These are phyloP conservation scores for Eleutherodactylus coqui DNA, from an alignment of 2,797 vertebrate genomes.

Conservation along the genomic window DNA sequence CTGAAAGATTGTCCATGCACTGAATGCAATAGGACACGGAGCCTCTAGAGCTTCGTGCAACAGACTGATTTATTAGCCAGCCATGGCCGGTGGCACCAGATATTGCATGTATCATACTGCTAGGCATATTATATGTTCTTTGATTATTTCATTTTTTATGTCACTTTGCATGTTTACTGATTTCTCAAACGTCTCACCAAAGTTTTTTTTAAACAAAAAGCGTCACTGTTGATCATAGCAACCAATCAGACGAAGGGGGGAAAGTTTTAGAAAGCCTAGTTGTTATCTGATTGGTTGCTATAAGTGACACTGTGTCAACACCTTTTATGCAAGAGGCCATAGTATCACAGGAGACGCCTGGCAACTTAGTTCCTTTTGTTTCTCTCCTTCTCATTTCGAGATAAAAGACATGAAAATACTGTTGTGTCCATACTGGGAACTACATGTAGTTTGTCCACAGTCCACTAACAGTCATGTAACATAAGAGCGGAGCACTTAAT, in stretches of 20 bases:
- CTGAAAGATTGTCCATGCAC: background rate
- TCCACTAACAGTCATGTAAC: background rate
- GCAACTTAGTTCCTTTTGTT: background rate
- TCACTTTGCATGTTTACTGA: background rate
- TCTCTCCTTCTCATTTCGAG: background rate
- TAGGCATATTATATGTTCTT: background rate
- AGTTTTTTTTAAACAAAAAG: background rate
- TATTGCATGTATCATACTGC: background rate
- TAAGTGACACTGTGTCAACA: background rate
- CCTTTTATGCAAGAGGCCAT: background rate
- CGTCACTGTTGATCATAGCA: background rate
- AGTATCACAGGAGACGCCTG: background rate
- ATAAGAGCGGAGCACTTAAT: background rate
- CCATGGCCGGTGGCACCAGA: background rate
- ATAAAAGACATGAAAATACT: background rate
- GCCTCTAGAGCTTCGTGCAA: background rate
- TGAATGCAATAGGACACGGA: slow-evolving; percentile 4
- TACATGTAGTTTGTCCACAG: background rate
- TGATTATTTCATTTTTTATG: background rate
- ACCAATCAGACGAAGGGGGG: too few relatives aligned
- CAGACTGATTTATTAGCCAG: slow-evolving; percentile 9
- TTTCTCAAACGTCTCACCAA: background rate
- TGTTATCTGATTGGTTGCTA: background rate
- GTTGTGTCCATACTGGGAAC: background rate
- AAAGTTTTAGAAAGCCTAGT: background rate